Base-by-base conservation (phyloP, 2,113 vertebrate genomes). In the Ifrita kowaldi region DNA sequence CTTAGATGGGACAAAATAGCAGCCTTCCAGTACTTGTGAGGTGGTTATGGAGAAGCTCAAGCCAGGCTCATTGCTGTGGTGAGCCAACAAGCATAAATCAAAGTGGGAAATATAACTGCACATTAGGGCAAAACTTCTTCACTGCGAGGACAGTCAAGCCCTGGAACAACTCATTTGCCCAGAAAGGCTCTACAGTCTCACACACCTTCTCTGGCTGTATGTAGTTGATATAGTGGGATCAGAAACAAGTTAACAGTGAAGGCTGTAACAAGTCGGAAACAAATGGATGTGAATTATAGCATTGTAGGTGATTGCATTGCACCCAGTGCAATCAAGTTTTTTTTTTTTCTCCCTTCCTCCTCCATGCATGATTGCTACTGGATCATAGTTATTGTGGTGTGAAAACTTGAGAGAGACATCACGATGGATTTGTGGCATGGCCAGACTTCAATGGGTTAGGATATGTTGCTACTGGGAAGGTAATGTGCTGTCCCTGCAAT, bases 401-500 rank as follows among this genome's bases (percentile, higher is more conserved):
- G 49, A 64, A 50, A 68, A 63, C 39, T 55, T 82, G 37, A 39
- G 67, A 77, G 39, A 57, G 3, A 13, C 4, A n/a, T 64, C 26
- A n/a, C 56, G 46, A 71, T 15, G n/a, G 39, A 33, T 18, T 22
- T 41, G 39, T 70, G 73, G 33, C 35, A 9, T 74, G 42, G 27
- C 35, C 22, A 59, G 39, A 11, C 21, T n/a, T 84, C 20, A 26
- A 0, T 55, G 56, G 13, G 6, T 57, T 84, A n/a, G 39, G 53
- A 17, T 53, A 21, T 2, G 1, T 33, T 67, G 30, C 44, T 44
- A 9, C 24, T 42, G 33, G 52, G 52, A 75, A 9, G 0, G 1
- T 35, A 41, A 53, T 11, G 10, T 73, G 39, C 28, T 80, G 5
- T 87, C 16, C 11, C 17, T 9, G 3, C 28, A 41, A 20, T 41